A percentile compares a stretch with the other conserved stretches of the same genome.
phyloP scores from a whole-genome alignment of 2,797 vertebrate genomes.

The Geotria australis region DNA sequence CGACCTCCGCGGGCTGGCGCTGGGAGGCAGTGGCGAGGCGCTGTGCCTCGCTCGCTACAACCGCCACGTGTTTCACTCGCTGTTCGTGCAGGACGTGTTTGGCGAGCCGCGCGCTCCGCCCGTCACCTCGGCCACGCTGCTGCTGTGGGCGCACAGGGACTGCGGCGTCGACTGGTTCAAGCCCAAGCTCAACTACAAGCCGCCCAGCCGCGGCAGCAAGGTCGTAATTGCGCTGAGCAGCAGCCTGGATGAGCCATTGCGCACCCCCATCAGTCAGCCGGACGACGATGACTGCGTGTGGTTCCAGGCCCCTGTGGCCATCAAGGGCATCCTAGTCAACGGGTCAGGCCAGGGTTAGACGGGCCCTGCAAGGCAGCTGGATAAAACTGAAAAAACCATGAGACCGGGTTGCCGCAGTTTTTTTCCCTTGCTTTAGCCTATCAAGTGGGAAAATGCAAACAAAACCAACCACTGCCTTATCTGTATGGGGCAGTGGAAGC shows the following conservation, averaged over 20 bases:
- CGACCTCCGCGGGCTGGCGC: constrained; percentile 33
- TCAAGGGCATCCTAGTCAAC: constrained; percentile 35
- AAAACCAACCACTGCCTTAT: no score
- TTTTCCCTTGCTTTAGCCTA: no score
- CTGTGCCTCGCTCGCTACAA: constrained; percentile 17
- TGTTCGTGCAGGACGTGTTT: constrained; percentile 57
- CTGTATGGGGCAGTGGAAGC: no score
- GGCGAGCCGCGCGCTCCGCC: constrained; percentile 34
- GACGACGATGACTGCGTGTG: constrained; percentile 45
- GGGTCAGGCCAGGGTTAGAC: background rate
- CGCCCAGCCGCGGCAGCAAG: constrained; percentile 34
- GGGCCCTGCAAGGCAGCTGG: background rate
- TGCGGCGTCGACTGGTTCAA: constrained; percentile 59
- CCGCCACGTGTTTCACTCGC: constrained; percentile 43
- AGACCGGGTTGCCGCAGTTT: no score
- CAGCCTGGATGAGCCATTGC: background rate
- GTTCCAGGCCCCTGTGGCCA: constrained; percentile 55
- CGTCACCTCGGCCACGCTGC: constrained; percentile 27
- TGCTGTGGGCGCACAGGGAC: constrained; percentile 46
- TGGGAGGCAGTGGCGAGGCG: constrained; percentile 17
- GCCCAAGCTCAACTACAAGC: constrained; percentile 55
- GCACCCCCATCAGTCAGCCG: background rate
- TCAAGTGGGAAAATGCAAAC: no score
- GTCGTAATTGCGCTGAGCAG: constrained; percentile 26
- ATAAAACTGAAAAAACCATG: no score